Evolutionary conservation across 37 sponge, comb jelly and placozoan species (phyloP), one percentile per base, ranked within the genome.

Genomic region (Chondrilla cf. caribensis): DNA sequence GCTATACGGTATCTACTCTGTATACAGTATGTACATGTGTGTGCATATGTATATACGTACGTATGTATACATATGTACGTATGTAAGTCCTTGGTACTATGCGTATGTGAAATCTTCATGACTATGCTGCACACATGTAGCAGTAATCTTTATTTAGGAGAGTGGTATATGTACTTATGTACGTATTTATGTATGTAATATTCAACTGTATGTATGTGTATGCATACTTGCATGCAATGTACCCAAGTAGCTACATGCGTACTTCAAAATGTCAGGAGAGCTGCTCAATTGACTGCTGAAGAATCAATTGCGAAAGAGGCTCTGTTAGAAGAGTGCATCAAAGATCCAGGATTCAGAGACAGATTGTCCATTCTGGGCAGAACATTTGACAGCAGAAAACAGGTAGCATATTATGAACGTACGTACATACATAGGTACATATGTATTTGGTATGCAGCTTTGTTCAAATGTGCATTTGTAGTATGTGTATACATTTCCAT

Each of bases 261-360:
- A 78, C 31, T 5, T 78, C 21, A 19, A 72, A 11, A 14, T 37
- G 22, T 18, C 25, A 82, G 70, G 43, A 62, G 64, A 22, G 39
- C 59, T 58, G 84, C 84, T 54, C 84, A 93, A 58, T 64, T 96
- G 32, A 54, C 59, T 26, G 86, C 86, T 51, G 94, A 96, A 43
- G 97, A 98, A 85, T 77, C 86, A 37, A 65, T 86, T 35, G 87
- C 97, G 9, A 87, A 91, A 79, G 92, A 93, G 35, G 80, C 82
- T 31, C 91, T 98, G 35, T 72, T 89, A 24, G 88, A 93, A 39
- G 89, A 93, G 58, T 96, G 94, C 70, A 58, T 89, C 65, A 84
- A 85, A 58, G 87, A 98, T 58, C 97, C 97, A 26, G 80, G 84
- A 28, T 79, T 93, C 55, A 81, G 96, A 41, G 97, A 98, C 81